Conservation (phyloP, 2,797 vertebrate species). For the Lepus townsendii region DNA sequence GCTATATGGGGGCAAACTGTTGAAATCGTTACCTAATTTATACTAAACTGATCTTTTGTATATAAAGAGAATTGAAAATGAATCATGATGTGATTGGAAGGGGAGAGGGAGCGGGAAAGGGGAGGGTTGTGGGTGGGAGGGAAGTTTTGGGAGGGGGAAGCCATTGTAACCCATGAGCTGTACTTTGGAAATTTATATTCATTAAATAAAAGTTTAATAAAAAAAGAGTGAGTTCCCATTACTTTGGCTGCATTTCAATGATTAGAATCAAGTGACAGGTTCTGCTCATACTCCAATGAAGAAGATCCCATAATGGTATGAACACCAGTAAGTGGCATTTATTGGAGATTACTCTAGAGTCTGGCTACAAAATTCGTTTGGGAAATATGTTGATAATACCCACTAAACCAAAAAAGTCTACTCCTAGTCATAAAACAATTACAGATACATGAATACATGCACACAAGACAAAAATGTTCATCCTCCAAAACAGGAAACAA, state of each 20-base stretch:
- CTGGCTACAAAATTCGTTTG: background rate
- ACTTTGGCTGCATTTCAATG: background rate
- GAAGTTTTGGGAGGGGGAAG: too few relatives aligned
- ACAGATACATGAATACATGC: background rate
- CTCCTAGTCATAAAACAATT: background rate
- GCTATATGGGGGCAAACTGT: too few relatives aligned
- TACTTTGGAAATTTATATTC: too few relatives aligned
- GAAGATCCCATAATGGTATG: background rate
- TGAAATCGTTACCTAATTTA: too few relatives aligned
- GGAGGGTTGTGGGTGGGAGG: too few relatives aligned
- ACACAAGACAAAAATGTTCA: background rate
- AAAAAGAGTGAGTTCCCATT: background rate
- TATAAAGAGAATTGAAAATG: too few relatives aligned
- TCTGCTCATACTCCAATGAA: background rate
- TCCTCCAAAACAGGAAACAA: background rate
- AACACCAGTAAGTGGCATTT: background rate
- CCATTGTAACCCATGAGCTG: too few relatives aligned
- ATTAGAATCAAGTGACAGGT: background rate
- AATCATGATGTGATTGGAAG: too few relatives aligned
- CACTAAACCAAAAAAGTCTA: slow-evolving; percentile 24
- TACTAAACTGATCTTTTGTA: too few relatives aligned
- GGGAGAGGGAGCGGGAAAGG: too few relatives aligned
- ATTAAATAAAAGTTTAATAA: too few relatives aligned
- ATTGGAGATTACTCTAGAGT: background rate
- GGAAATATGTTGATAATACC: background rate